Evolutionary conservation across 2,113 vertebrate species (phyloP).

Genomic region (Zootoca vivipara): DNA sequence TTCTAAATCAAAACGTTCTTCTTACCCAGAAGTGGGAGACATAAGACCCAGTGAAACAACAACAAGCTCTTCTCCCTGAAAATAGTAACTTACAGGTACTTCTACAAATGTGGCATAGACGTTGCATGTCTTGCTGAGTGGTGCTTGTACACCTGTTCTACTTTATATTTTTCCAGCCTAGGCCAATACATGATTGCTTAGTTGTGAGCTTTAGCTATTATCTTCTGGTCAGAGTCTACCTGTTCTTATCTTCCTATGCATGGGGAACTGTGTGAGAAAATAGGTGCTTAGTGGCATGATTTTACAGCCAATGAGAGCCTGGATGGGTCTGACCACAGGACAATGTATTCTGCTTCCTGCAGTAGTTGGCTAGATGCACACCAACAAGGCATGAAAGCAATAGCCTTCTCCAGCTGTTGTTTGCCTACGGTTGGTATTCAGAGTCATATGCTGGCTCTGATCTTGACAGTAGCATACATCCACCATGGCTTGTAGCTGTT

Average conservation of each 20-base stretch:
- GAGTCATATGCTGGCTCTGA: not conserved
- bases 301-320: not conserved
- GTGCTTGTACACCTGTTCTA: not conserved
- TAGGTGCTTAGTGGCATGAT: not conserved
- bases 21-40: not conserved
- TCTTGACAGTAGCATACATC: too few species aligned
- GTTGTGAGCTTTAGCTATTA: not conserved
- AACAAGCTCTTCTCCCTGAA: not conserved
- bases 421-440: not conserved
- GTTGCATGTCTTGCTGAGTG: not conserved
- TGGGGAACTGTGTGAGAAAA: not conserved
- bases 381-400: not conserved
- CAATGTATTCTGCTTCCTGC: not conserved
- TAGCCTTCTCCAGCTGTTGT: not conserved
- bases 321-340: not conserved
- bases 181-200: not conserved
- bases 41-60: not conserved
- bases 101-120: not conserved
- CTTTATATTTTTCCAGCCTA: not conserved
- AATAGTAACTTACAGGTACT: not conserved
- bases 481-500: not conserved
- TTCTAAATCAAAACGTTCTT: not conserved
- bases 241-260: not conserved
- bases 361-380: not conserved
- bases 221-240: not conserved